Conservation (phyloP, 1,140 invertebrate species). For the Leptoteleia sp. region DNA sequence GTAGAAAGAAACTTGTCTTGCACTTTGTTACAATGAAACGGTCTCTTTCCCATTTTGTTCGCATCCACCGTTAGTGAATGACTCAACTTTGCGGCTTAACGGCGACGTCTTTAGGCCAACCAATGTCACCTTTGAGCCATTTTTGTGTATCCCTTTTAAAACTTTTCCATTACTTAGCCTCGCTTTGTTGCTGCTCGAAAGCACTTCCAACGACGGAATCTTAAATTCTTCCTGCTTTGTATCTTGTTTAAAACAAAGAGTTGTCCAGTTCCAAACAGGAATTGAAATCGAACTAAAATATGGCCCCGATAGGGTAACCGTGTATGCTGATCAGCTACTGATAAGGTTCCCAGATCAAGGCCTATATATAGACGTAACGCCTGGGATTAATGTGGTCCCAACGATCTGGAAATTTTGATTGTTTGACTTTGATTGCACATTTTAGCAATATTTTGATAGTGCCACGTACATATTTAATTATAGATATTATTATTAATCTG, state of each 20-base stretch:
- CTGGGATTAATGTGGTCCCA: too few relatives aligned
- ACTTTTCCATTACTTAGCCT: constrained; percentile 47
- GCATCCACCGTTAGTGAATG: constrained; percentile 59
- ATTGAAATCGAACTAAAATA: too few relatives aligned
- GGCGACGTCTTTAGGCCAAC: constrained; percentile 46
- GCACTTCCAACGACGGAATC: constrained; percentile 18
- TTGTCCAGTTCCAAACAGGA: too few relatives aligned
- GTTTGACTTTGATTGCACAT: too few relatives aligned
- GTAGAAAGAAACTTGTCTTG: constrained; percentile 36
- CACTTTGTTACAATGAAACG: constrained; percentile 61
- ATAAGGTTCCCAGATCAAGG: too few relatives aligned
- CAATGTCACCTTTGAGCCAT: constrained; percentile 35
- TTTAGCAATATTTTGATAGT: too few relatives aligned
- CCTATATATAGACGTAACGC: too few relatives aligned
- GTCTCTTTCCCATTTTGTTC: constrained; percentile 58
- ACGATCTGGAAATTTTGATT: too few relatives aligned
- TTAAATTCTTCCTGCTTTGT: constrained; percentile 29
- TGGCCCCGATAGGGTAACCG: too few relatives aligned
- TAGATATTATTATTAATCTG: too few relatives aligned
- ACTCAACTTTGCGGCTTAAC: constrained; percentile 46
- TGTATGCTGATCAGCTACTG: too few relatives aligned
- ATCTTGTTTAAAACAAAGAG: constrained; percentile 18
- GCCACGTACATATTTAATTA: too few relatives aligned
- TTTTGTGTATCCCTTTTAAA: constrained; percentile 54
- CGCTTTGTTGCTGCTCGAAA: constrained; percentile 34